Percentiles rank a stretch among this genome's conserved stretches.
phyloP scores from a whole-genome alignment of 2,888 invertebrate species.

The Dilophus febrilis region DNA sequence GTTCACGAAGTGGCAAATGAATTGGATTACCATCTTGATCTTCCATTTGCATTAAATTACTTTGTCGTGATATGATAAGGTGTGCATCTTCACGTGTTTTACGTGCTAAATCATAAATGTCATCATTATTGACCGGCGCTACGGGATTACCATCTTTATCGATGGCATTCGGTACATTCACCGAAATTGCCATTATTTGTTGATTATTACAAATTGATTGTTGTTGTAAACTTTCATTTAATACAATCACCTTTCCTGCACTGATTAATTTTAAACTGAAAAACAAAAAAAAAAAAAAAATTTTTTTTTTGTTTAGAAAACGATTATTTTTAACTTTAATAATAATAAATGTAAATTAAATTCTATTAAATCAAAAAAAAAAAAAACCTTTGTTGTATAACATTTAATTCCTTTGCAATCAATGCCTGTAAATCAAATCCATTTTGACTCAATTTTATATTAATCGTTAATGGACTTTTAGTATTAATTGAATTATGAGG shows the following conservation, averaged over 20 bases:
- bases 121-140: too few species aligned
- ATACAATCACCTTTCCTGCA: constrained; percentile 44
- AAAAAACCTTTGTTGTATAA: constrained; percentile 29
- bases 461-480: constrained; percentile 34
- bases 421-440: constrained; percentile 38
- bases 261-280: constrained; percentile 45
- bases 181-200: constrained; percentile 45
- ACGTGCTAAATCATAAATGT: too few species aligned
- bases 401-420: constrained; percentile 34
- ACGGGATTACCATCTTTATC: constrained; percentile 15
- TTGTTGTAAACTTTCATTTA: constrained; percentile 31
- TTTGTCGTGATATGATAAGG: too few species aligned
- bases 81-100: too few species aligned
- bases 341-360: background rate
- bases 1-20: constrained; percentile 50
- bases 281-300: background rate
- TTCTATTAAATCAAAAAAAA: constrained; percentile 1
- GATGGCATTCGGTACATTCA: constrained; percentile 28
- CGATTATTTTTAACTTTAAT: background rate
- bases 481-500: constrained; percentile 36
- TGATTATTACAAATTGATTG: constrained; percentile 53
- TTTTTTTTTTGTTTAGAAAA: background rate
- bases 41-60: too few species aligned
- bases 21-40: constrained; percentile 59
- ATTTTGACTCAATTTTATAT: constrained; percentile 34